Evolutionary conservation across 2,797 vertebrate genomes (phyloP).

Genomic region (Malacoraja senta): DNA sequence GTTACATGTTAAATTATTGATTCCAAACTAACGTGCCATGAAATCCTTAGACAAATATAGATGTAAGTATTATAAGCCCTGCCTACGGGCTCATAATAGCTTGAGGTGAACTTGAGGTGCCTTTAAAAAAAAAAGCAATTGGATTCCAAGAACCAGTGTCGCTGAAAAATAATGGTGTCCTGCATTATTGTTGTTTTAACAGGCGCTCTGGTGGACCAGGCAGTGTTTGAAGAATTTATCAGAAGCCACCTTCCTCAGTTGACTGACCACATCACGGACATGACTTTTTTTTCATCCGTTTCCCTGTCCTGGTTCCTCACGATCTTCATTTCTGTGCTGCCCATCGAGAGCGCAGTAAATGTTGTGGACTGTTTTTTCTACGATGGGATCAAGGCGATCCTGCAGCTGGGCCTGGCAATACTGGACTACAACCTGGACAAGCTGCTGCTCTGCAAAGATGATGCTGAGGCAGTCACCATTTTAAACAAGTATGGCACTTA

Average conservation of each 20-base stretch:
- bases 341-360: conserved; percentile 90
- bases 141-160: not conserved
- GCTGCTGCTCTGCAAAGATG: conserved; percentile 81
- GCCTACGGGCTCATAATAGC: not conserved
- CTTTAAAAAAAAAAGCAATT: not conserved
- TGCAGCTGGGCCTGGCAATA: conserved; percentile 85
- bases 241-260: conserved; percentile 82
- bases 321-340: conserved; percentile 90
- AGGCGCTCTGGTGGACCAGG: conserved; percentile 96
- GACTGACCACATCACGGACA: conserved; percentile 87
- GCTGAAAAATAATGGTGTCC: conserved; percentile 40
- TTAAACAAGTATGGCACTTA: conserved; percentile 77
- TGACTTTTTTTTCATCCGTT: conserved; percentile 94
- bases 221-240: conserved; percentile 95
- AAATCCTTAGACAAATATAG: not conserved
- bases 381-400: conserved; percentile 86
- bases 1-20: not conserved
- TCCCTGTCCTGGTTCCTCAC: conserved; percentile 98
- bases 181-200: conserved; percentile 38
- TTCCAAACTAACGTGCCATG: not conserved
- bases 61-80: not conserved
- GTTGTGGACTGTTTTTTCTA: conserved; percentile 98
- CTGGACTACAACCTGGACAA: conserved; percentile 88
- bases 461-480: conserved; percentile 87
- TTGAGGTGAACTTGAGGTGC: not conserved